Conservation (phyloP, 2,113 vertebrate species). For the Notechis scutatus region DNA sequence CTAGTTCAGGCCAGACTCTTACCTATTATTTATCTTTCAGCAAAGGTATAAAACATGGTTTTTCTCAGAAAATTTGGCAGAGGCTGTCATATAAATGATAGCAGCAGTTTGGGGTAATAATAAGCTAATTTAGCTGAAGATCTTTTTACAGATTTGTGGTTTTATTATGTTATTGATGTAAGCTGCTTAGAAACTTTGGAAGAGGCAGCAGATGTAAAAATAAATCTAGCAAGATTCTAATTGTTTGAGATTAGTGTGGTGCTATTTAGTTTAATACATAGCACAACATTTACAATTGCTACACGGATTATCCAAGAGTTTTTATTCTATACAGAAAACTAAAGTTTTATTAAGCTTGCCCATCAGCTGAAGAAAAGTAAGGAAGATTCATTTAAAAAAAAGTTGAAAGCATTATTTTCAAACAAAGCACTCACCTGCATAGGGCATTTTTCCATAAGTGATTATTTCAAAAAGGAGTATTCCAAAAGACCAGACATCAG, state of each 20-base stretch:
- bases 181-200: neutral
- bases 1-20: neutral
- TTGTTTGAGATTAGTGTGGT: neutral
- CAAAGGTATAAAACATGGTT: neutral
- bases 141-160: neutral
- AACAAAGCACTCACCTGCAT: conserved; percentile 77
- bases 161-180: neutral
- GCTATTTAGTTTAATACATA: neutral
- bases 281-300: neutral
- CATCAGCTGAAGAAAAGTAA: conserved; percentile 7
- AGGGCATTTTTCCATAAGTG: conserved; percentile 91
- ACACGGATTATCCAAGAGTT: neutral
- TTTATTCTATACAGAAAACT: neutral
- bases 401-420: conserved; percentile 8
- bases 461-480: conserved; percentile 93
- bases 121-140: neutral
- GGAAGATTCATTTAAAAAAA: neutral
- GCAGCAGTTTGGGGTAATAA: neutral
- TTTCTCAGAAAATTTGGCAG: neutral
- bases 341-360: neutral
- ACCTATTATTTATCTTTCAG: neutral
- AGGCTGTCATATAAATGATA: neutral
- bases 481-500: conserved; percentile 96
- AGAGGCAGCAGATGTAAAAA: neutral
- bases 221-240: neutral